Conservation (phyloP, 2,797 vertebrate genomes). For the Cuniculus paca region DNA sequence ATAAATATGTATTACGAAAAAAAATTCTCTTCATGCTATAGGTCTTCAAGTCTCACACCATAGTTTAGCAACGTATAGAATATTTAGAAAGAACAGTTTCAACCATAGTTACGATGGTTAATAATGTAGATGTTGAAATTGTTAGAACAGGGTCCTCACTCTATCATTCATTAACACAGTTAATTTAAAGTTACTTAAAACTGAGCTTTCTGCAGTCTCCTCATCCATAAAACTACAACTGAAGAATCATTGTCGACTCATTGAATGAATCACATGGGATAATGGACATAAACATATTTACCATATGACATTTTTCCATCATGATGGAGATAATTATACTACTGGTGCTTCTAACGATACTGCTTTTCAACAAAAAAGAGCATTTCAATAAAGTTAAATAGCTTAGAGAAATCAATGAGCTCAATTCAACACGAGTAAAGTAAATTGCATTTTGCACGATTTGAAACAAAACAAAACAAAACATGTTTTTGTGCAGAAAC, state of each 20-base stretch:
- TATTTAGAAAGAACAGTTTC: background rate
- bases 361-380: background rate
- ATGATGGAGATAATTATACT: background rate
- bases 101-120: background rate
- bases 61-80: background rate
- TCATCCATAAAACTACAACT: background rate
- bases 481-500: background rate
- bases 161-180: background rate
- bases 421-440: slow-evolving; percentile 23
- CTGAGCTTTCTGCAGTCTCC: background rate
- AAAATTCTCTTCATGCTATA: background rate
- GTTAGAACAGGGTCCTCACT: background rate
- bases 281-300: background rate
- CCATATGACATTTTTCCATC: background rate
- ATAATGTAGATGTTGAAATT: background rate
- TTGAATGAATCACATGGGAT: background rate
- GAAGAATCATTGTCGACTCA: background rate
- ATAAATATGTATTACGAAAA: background rate
- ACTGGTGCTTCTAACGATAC: background rate
- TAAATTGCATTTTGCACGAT: background rate
- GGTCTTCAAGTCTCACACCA: background rate
- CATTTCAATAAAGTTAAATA: background rate
- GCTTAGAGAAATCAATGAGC: background rate
- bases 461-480: slow-evolving; percentile 1
- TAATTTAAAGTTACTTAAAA: background rate